Base-by-base conservation (phyloP, 2,888 invertebrate genomes). In the Eubasilissa splendida region DNA sequence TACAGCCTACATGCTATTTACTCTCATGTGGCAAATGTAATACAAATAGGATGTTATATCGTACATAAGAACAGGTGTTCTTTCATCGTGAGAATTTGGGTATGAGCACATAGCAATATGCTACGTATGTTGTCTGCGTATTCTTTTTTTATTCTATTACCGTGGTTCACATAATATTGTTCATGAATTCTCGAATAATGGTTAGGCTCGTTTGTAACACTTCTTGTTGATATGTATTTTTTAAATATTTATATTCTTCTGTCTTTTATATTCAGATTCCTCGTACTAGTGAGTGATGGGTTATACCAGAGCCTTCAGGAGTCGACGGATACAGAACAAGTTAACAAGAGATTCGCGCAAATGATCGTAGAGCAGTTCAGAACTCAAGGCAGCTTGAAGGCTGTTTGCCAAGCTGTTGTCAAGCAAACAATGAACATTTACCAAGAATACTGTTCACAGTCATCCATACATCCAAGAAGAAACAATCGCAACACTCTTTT, bases 401-500 rank as follows among this genome's bases (percentile, higher is more conserved):
- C 94, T 56, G 96, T 97, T 68, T 96, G 97, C 12, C 96, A 97
- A 88, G 94, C 95, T 0, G 96, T 96, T 0, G 93, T 97, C 0
- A 94, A 96, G 86, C 95, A 95, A 87, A 93, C 96, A 1, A 95
- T 96, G 12, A 91, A 95, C n/a, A 92, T 95, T 80, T 97, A 97
- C 86, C 94, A 96, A 65, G 94, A 96, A 68, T 92, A 93, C 81
- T 96, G 93, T 86, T 93, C 95, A 88, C 90, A 87, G 84, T 90
- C 88, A 76, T 91, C 89, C 71, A 86, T 90, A 63, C 90, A 89
- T 0, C 91, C 90, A 0, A 91, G 91, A 85, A 93, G 94, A 63
- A 91, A 96, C 56, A 96, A 96, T 14, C 97, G 97, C 85, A 96
- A 97, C 86, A 96, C 97, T 0, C 89, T 98, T 31, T 87, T 97